Evolutionary conservation across 2,888 invertebrate genomes (phyloP).

Genomic region (Papilio gigon): DNA sequence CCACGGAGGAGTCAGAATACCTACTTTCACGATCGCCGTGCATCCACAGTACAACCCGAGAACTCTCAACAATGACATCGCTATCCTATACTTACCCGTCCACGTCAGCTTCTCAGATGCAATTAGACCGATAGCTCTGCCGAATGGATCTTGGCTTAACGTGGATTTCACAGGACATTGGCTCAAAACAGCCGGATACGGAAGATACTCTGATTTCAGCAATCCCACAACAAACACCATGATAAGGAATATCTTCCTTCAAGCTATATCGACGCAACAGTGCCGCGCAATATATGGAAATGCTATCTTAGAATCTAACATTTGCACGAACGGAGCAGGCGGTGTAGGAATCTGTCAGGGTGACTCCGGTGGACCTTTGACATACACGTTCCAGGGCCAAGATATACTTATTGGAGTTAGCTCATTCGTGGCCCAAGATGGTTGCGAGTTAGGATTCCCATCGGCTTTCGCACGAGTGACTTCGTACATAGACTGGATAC

Average conservation of each 20-base stretch:
- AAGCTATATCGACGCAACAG: slow-evolving; percentile 56
- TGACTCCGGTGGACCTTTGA: slow-evolving; percentile 69
- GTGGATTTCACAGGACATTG: slow-evolving; percentile 56
- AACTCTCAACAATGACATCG: slow-evolving; percentile 69
- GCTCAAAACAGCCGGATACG: slow-evolving; percentile 65
- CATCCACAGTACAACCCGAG: slow-evolving; percentile 59
- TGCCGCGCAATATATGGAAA: slow-evolving; percentile 58
- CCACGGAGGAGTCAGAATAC: slow-evolving; percentile 63
- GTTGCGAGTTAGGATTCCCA: slow-evolving; percentile 66
- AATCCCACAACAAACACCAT: slow-evolving; percentile 60
- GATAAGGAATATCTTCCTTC: slow-evolving; percentile 62
- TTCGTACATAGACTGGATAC: slow-evolving; percentile 62
- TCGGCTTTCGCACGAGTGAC: slow-evolving; percentile 67
- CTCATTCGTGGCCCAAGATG: slow-evolving; percentile 66
- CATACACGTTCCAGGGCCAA: slow-evolving; percentile 53
- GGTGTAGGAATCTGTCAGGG: slow-evolving; percentile 71
- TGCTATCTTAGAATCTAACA: slow-evolving; percentile 60
- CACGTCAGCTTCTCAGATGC: slow-evolving; percentile 53
- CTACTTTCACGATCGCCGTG: slow-evolving; percentile 53
- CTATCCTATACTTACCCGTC: slow-evolving; percentile 60
- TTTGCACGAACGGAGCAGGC: slow-evolving; percentile 66
- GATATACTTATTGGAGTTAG: slow-evolving; percentile 67
- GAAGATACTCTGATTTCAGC: slow-evolving; percentile 62
- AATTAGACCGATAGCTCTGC: slow-evolving; percentile 59
- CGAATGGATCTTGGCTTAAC: slow-evolving; percentile 51